Base-by-base conservation (phyloP, 2,888 invertebrate genomes). In the Rhagonycha lutea region DNA sequence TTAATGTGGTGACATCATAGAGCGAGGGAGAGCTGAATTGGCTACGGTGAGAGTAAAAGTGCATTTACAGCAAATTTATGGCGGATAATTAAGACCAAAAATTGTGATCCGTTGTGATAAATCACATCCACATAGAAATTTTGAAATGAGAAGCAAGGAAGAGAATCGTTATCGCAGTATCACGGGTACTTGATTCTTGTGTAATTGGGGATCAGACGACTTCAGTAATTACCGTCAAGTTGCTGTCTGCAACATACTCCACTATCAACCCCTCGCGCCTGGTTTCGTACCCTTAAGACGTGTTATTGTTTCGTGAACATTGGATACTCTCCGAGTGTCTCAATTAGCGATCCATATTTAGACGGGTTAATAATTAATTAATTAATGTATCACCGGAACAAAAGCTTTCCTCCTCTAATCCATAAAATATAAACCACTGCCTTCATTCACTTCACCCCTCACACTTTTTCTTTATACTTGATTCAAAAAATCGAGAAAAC, bases 181-280 rank as follows among this genome's bases (percentile, higher is more conserved):
- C 70, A 70, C 70, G 70, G 70, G 70, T 65, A 70, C 74, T 70
- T 74, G 70, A 74, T 70, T 74, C 24, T 67, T 68, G 70, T 14
- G 67, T 74, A 74, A 74, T 74, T 74, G 70, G 73, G 74, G 74
- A 74, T 74, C 70, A 74, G 74, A 70, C 74, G 28, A 26, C 18
- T 65, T 24, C 14, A 68, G 73, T 63, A 68, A 68, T 69, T 61
- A 73, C 26, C 62, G 24, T 28, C 10, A 67, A 26, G 26, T 23
- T 68, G 24, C n/a, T 32, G 73, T 28, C 63, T 72, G 26, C 73
- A 67, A 70, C 61, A 68, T 67, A 65, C 26, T 65, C 23, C 63
- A 47, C 47, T 47, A 47, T 63, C 69, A 60, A 60, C 69, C 73
- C 69, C 65, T 63, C 8, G 26, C n/a, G 47, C 47, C n/a, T n/a